phyloP scores from a whole-genome alignment of 1,140 invertebrate genomes.

The Laodelphax striatellus region DNA sequence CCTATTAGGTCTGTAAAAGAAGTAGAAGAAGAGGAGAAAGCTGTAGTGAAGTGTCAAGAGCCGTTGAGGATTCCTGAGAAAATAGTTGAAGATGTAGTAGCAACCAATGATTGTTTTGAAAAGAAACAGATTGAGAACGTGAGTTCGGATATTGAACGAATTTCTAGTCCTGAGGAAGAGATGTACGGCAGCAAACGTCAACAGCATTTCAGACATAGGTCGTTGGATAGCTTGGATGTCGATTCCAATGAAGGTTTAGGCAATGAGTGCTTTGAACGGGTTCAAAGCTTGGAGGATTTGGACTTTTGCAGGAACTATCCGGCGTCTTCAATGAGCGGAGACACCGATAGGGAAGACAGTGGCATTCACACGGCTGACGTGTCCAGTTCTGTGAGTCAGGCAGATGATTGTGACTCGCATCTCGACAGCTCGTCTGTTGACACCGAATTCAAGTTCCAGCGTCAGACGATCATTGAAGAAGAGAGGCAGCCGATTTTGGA shows the following conservation, averaged over 20 bases:
- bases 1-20: background rate
- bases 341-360: slow-evolving; percentile 66
- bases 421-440: slow-evolving; percentile 25
- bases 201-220: slow-evolving; percentile 36
- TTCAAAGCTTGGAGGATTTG: slow-evolving; percentile 51
- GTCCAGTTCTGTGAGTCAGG: slow-evolving; percentile 60
- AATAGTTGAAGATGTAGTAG: background rate
- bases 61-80: background rate
- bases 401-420: slow-evolving; percentile 39
- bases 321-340: slow-evolving; percentile 36
- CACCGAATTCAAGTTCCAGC: slow-evolving; percentile 15
- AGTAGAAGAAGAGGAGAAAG: background rate
- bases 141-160: slow-evolving; percentile 2
- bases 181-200: slow-evolving; percentile 21
- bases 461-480: slow-evolving; percentile 20
- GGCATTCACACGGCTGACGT: slow-evolving; percentile 70
- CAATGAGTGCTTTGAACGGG: slow-evolving; percentile 45
- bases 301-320: slow-evolving; percentile 40
- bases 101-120: background rate
- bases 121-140: background rate
- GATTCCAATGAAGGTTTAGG: slow-evolving; percentile 35
- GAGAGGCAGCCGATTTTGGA: background rate
- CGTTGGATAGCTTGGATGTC: slow-evolving; percentile 49
- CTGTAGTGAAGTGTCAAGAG: background rate
- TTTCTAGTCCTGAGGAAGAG: slow-evolving; percentile 23